phyloP scores from a whole-genome alignment of 2,113 vertebrate species.

The Mus spicilegus region DNA sequence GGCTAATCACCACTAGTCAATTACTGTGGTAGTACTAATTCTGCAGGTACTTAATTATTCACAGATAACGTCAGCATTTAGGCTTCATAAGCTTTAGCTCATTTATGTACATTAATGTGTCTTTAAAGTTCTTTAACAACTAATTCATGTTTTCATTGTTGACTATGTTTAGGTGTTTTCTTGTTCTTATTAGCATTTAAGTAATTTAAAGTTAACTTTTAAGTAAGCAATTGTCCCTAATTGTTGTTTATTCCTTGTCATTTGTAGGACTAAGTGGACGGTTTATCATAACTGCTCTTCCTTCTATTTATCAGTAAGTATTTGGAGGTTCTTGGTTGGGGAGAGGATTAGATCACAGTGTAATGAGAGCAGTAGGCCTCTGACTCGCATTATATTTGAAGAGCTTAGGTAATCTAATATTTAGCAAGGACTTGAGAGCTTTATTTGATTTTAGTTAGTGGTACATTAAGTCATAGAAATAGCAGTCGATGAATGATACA shows the following conservation, averaged over 20 bases:
- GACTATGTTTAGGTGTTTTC: constrained; percentile 38
- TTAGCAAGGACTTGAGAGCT: constrained; percentile 28
- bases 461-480: not conserved
- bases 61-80: not conserved
- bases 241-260: constrained; percentile 53
- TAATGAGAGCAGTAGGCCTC: not conserved
- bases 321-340: not conserved
- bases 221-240: constrained; percentile 10
- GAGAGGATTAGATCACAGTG: not conserved
- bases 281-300: constrained; percentile 98
- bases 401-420: not conserved
- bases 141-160: constrained; percentile 19
- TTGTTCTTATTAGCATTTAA: constrained; percentile 54
- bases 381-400: constrained; percentile 12
- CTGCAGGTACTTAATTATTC: not conserved
- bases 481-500: not conserved
- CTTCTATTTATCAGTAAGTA: constrained; percentile 98
- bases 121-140: constrained; percentile 44
- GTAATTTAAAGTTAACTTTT: constrained; percentile 34
- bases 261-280: constrained; percentile 94
- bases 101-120: not conserved
- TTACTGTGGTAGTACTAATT: constrained; percentile 5
- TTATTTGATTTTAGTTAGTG: not conserved
- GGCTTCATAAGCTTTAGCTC: not conserved
- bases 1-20: not conserved